Evolutionary conservation across 2,113 vertebrate species (phyloP).

Genomic region (Coregonus clupeaformis): DNA sequence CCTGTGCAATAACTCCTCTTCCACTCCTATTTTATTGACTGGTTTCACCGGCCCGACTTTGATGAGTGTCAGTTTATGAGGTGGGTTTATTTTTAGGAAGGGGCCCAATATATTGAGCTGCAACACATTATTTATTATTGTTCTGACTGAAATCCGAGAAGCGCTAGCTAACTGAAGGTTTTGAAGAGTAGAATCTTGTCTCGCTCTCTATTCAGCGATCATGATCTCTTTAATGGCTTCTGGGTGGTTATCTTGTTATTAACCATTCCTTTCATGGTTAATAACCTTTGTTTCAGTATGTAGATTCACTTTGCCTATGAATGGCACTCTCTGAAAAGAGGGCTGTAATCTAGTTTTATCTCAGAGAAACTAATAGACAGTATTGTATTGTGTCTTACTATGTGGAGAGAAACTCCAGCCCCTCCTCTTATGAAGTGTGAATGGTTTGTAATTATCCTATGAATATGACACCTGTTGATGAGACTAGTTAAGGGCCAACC

Average conservation of each 20-base stretch:
- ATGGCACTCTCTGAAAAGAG: background rate
- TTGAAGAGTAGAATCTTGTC: background rate
- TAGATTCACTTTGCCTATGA: background rate
- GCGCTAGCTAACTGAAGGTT: background rate
- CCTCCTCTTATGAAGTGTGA: background rate
- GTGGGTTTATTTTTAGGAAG: slow-evolving; percentile 5
- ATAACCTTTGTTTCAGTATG: background rate
- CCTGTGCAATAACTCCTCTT: slow-evolving; percentile 17
- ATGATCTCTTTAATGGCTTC: background rate
- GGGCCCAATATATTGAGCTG: background rate
- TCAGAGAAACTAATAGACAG: background rate
- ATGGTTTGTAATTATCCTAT: background rate
- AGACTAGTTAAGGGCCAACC: background rate
- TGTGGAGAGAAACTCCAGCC: background rate
- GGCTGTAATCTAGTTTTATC: background rate
- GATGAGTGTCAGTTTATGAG: slow-evolving; percentile 9
- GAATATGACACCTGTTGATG: background rate
- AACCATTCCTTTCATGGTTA: too few relatives aligned
- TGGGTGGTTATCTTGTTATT: background rate
- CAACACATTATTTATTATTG: slow-evolving; percentile 4
- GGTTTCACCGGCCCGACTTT: slow-evolving; percentile 7
- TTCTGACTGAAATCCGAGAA: background rate
- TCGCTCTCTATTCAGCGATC: background rate
- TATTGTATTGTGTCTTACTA: background rate
- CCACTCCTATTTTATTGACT: slow-evolving; percentile 21